Conservation (phyloP, 2,888 invertebrate species). For the Meghimatium bilineatum region DNA sequence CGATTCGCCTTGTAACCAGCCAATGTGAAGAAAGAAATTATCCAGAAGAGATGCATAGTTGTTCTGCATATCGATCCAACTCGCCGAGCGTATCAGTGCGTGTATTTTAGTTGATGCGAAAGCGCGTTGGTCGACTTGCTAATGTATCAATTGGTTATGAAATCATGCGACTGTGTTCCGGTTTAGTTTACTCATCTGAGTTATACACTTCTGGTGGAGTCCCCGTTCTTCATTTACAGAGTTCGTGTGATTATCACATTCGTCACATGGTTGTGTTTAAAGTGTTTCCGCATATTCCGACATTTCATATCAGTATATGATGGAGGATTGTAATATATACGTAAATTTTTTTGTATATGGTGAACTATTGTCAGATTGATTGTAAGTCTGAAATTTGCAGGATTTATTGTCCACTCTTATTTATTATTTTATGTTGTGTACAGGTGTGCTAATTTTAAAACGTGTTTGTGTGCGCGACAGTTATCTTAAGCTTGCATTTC, state of each 20-base stretch:
- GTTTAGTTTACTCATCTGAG: neutral
- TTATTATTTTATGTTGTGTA: neutral
- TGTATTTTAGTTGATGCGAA: neutral
- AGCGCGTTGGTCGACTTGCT: neutral
- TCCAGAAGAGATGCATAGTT: constrained; percentile 8
- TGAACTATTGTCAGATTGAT: neutral
- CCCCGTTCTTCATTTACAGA: neutral
- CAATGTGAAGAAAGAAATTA: constrained; percentile 17
- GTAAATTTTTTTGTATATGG: neutral
- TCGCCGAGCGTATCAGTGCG: constrained; percentile 4
- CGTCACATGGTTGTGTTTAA: neutral
- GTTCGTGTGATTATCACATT: too few species aligned
- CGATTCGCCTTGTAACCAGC: constrained; percentile 4
- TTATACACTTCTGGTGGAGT: neutral
- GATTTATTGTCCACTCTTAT: neutral
- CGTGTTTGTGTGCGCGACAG: neutral
- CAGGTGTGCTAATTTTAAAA: neutral
- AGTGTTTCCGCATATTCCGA: neutral
- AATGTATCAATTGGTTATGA: neutral
- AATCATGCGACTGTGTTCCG: neutral
- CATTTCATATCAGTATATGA: neutral
- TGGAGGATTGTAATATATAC: neutral
- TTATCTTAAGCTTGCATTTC: too few species aligned
- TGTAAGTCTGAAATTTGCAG: neutral
- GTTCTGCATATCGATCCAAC: neutral